These are phyloP conservation scores for Mythimna albipuncta DNA, from an alignment of 2,888 invertebrate species.

Conservation along the genomic window DNA sequence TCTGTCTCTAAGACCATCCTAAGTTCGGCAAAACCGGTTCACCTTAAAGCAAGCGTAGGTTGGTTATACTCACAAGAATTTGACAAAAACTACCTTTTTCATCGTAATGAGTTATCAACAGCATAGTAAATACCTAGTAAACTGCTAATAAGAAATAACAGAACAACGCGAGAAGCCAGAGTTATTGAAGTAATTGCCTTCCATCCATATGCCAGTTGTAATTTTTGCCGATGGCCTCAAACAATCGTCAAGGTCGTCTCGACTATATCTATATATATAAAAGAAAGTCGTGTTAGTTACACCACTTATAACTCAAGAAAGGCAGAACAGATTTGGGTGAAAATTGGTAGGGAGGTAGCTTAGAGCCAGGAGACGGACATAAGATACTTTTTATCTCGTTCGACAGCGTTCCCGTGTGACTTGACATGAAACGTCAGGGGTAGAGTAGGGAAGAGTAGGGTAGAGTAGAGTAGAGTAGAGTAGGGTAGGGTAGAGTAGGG, in stretches of 20 bases:
- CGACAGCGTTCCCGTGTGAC: too few relatives aligned
- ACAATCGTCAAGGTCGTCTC: slow-evolving; percentile 60
- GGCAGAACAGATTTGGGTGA: too few relatives aligned
- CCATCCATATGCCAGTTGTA: slow-evolving; percentile 44
- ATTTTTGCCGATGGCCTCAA: slow-evolving; percentile 57
- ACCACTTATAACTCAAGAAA: too few relatives aligned
- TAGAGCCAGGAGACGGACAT: too few relatives aligned
- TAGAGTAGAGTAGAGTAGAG: too few relatives aligned
- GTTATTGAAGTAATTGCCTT: slow-evolving; percentile 36
- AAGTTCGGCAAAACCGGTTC: slow-evolving; percentile 41
- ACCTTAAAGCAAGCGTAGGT: slow-evolving; percentile 12
- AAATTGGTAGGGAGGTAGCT: too few relatives aligned
- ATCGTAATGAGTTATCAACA: slow-evolving; percentile 10
- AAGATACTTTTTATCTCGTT: too few relatives aligned
- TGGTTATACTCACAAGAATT: slow-evolving; percentile 2
- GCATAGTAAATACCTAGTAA: slow-evolving; percentile 16
- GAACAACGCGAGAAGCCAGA: slow-evolving; percentile 29
- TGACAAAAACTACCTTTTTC: slow-evolving; percentile 16
- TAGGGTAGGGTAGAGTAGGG: too few relatives aligned
- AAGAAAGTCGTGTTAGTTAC: too few relatives aligned
- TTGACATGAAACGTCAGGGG: too few relatives aligned
- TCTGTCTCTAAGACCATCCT: slow-evolving; percentile 1
- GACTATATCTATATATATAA: too few relatives aligned
- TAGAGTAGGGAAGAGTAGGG: too few relatives aligned
- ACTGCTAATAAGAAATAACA: slow-evolving; percentile 14